These are phyloP conservation scores for Scaptomyza flava DNA, from an alignment of 2,888 invertebrate genomes.

Conservation along the genomic window DNA sequence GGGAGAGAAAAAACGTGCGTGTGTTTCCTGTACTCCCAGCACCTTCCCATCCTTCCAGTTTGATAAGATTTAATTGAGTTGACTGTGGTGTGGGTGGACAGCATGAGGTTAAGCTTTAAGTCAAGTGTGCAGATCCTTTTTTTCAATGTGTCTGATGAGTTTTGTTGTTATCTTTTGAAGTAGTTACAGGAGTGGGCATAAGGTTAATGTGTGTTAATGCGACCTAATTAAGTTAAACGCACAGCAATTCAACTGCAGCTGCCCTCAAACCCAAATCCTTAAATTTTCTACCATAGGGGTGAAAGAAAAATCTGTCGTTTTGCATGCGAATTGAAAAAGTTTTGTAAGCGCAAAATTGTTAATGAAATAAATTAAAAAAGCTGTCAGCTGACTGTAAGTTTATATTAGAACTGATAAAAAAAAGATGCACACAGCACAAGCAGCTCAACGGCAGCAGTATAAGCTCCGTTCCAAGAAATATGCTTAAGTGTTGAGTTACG, in stretches of 20 bases:
- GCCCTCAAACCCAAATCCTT: too few species aligned
- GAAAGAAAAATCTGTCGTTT: constrained; percentile 62
- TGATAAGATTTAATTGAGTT: constrained; percentile 80
- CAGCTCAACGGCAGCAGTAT: constrained; percentile 18
- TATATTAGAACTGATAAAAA: constrained; percentile 74
- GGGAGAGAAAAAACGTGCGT: constrained; percentile 7
- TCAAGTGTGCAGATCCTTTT: constrained; percentile 66
- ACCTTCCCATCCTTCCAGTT: constrained; percentile 19
- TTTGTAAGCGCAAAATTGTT: constrained; percentile 60
- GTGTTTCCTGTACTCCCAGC: not conserved
- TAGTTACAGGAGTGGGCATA: constrained; percentile 33
- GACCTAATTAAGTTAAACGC: constrained; percentile 65
- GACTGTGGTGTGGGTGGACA: constrained; percentile 35
- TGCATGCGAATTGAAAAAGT: constrained; percentile 76
- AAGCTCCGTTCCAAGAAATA: constrained; percentile 46
- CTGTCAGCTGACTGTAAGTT: constrained; percentile 75
- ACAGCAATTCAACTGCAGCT: constrained; percentile 73
- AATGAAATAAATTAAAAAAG: constrained; percentile 77
- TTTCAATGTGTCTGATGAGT: constrained; percentile 12
- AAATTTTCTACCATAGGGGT: constrained; percentile 1
- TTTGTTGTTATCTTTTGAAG: constrained; percentile 59
- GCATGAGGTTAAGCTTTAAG: constrained; percentile 50
- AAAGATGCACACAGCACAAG: constrained; percentile 9
- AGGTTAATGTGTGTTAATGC: constrained; percentile 55
- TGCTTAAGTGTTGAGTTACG: constrained; percentile 77